Percentiles rank a stretch among this genome's conserved stretches.
Conservation (phyloP, 2,888 invertebrate species). For the Acanthoscelides obtectus region DNA sequence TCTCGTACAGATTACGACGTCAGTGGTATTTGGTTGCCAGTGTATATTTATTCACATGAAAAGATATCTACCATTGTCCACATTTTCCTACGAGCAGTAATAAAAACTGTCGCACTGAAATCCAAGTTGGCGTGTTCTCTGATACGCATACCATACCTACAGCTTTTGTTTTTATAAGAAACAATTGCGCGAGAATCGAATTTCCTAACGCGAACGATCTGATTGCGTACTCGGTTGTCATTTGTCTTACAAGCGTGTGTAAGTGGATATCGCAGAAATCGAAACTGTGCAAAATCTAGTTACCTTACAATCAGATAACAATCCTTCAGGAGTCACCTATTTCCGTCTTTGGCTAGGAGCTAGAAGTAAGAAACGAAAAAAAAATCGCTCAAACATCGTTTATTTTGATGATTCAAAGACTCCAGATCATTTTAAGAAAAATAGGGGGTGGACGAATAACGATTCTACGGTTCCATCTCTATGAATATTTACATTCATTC, state of each 20-base stretch:
- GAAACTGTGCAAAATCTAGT: not conserved
- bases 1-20: no score
- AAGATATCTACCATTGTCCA: not conserved
- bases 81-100: not conserved
- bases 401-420: no score
- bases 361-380: no score
- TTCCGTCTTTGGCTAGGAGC: no score
- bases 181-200: not conserved
- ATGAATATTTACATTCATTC: no score
- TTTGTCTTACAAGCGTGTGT: not conserved
- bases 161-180: not conserved
- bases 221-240: not conserved
- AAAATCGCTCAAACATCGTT: no score
- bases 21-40: no score
- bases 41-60: not conserved
- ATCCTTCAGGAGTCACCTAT: no score
- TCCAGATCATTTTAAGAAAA: no score
- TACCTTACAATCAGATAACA: no score
- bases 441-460: no score
- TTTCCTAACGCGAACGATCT: not conserved
- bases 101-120: not conserved
- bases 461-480: no score
- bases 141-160: not conserved
- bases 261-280: not conserved
- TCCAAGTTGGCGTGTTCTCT: not conserved